These are phyloP conservation scores for Columbina picui DNA, from an alignment of 2,113 vertebrate genomes.

Conservation along the genomic window DNA sequence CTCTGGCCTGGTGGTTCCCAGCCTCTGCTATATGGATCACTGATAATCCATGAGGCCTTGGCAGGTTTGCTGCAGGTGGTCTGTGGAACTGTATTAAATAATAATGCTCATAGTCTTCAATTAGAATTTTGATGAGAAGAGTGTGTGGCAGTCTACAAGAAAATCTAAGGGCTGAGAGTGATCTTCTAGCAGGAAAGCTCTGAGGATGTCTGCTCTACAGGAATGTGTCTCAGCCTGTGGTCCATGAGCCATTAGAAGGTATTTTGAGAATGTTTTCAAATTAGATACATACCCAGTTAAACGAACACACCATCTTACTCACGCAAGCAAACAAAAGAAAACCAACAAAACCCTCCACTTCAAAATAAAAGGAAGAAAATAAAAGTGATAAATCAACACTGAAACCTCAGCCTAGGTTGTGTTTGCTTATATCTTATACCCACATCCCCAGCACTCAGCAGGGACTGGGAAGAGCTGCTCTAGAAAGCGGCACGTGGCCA, in stretches of 20 bases:
- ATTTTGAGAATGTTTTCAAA: background rate
- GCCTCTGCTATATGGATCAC: background rate
- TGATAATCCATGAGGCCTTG: background rate
- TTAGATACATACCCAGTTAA: background rate
- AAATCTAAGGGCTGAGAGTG: background rate
- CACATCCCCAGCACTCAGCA: rapidly evolving
- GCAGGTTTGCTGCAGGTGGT: background rate
- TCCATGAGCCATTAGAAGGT: background rate
- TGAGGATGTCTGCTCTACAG: background rate
- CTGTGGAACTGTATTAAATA: background rate
- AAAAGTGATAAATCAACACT: background rate
- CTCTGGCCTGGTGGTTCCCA: background rate
- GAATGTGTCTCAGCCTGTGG: background rate
- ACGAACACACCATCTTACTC: background rate
- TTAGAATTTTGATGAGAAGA: background rate
- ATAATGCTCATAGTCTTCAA: background rate
- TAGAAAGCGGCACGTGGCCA: rapidly evolving
- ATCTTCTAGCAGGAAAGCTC: background rate
- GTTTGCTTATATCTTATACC: background rate
- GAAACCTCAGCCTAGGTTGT: background rate
- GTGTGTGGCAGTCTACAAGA: background rate
- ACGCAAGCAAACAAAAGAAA: background rate
- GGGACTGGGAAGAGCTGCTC: background rate
- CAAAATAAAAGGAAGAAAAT: background rate
- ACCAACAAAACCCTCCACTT: background rate